Evolutionary conservation across 2,113 vertebrate species (phyloP), one percentile per base, ranked within the genome.

Genomic region (Podocnemis expansa): DNA sequence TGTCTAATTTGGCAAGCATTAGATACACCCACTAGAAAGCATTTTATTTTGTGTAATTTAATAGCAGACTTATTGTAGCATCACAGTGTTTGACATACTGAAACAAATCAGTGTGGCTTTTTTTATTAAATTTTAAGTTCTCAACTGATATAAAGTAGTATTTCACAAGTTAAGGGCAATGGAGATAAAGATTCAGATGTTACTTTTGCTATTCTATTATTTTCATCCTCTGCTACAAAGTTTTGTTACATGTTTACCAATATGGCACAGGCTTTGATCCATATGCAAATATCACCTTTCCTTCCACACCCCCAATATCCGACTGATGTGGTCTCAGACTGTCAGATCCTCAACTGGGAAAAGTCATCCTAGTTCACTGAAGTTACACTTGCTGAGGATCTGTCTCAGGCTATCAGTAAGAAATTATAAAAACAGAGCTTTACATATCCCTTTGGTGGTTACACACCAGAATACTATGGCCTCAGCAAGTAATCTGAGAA

Each of bases 31-130:
- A 98, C 97, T 94, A 97, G 97, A 97, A 98, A 98, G 95, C 96
- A 96, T 97, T 98, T 97, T 96, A 97, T 98, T 98, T 98, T 91
- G 93, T 97, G 97, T 96, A 96, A 98, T 95, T 97, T 97, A 98
- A 97, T 98, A 98, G 97, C 97, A 98, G 92, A 97, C 96, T 97
- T 97, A 95, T 93, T 95, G 97, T 96, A 94, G 95, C 96, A 96
- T 94, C 43, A 25, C 94, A 93, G 93, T 96, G 98, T 95, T 95
- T 97, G 97, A 97, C 96, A 96, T 67, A 84, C 94, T 6, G 88
- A 82, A 94, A 89, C 92, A 93, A 97, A 97, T 93, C 94, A 86
- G 86, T 45, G 78, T 80, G 87, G 93, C 79, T 82, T 90, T 95
- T 95, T 89, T 54, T 8, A 45, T 58, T 45, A 31, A 58, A 45